A percentile compares a stretch with the other conserved stretches of the same genome.
phyloP scores from a whole-genome alignment of 1,140 invertebrate species.

The Manduca sexta region DNA sequence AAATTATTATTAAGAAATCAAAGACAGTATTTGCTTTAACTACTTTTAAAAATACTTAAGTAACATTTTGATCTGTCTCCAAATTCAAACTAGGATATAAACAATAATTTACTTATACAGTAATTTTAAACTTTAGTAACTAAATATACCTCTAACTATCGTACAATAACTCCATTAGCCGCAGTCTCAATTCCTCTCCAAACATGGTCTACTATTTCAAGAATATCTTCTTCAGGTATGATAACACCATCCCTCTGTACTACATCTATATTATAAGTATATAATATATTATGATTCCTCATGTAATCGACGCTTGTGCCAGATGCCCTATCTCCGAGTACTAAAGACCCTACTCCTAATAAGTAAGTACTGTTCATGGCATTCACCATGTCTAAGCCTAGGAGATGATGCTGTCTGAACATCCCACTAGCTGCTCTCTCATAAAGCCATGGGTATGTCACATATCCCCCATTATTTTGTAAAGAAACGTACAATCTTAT shows the following conservation, averaged over 20 bases:
- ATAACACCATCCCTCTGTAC: conserved; percentile 32
- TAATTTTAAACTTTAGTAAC: no score
- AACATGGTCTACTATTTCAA: conserved; percentile 33
- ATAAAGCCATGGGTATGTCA: conserved; percentile 54
- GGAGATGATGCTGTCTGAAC: conserved; percentile 42
- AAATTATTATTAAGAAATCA: no score
- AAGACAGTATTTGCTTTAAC: no score
- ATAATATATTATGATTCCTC: conserved; percentile 28
- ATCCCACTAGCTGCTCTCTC: conserved; percentile 52
- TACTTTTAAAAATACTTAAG: no score
- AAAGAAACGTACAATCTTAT: conserved; percentile 42
- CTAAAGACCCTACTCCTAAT: conserved; percentile 31
- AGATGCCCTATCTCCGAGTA: conserved; percentile 38
- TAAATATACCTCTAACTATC: no score
- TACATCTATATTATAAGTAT: conserved; percentile 45
- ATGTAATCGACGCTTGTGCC: conserved; percentile 48
- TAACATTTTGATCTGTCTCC: no score
- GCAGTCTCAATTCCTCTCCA: conserved; percentile 40
- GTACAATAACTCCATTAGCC: conserved; percentile 18
- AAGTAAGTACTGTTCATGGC: conserved; percentile 31
- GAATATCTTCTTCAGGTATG: conserved; percentile 40
- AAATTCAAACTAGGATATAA: no score
- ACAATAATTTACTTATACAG: no score
- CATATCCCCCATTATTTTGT: conserved; percentile 45
- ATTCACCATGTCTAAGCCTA: conserved; percentile 35